A percentile compares a stretch with the other conserved stretches of the same genome.
phyloP scores from a whole-genome alignment of 1,140 invertebrate genomes.

The Rhyzopertha dominica region DNA sequence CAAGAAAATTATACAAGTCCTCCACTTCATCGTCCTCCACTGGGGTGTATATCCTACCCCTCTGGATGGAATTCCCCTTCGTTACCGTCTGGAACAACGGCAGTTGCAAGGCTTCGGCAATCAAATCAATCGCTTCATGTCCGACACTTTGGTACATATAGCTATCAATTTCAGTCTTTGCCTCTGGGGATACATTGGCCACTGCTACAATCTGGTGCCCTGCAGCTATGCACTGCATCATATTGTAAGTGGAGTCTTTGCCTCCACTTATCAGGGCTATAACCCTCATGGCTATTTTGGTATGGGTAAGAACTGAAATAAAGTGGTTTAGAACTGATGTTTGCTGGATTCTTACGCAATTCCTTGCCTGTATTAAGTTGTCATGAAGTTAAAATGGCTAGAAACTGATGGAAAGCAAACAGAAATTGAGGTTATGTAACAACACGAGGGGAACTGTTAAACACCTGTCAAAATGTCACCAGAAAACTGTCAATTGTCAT shows the following conservation, averaged over 20 bases:
- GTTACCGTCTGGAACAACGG: conserved; percentile 78
- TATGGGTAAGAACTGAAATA: neutral
- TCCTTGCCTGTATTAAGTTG: too few species aligned
- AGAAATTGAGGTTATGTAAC: too few species aligned
- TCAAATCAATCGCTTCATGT: conserved; percentile 85
- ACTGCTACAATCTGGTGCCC: conserved; percentile 95
- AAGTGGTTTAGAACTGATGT: neutral
- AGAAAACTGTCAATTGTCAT: too few species aligned
- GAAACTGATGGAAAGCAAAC: too few species aligned
- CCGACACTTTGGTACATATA: conserved; percentile 99
- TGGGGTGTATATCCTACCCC: conserved; percentile 74
- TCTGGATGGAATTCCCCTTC: conserved; percentile 47
- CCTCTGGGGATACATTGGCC: conserved; percentile 88
- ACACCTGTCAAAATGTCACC: too few species aligned
- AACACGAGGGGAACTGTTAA: too few species aligned
- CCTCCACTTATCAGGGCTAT: conserved; percentile 92
- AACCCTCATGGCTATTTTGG: conserved; percentile 65
- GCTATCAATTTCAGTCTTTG: conserved; percentile 93
- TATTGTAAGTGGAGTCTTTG: conserved; percentile 98
- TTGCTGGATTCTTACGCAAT: too few species aligned
- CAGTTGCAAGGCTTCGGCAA: conserved; percentile 89
- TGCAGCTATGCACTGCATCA: conserved; percentile 94
- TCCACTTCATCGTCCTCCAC: conserved; percentile 97
- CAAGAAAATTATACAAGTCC: conserved; percentile 85
- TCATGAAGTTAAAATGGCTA: too few species aligned